Conservation (phyloP, 2,797 vertebrate genomes). For the Apogon hyalosoma region DNA sequence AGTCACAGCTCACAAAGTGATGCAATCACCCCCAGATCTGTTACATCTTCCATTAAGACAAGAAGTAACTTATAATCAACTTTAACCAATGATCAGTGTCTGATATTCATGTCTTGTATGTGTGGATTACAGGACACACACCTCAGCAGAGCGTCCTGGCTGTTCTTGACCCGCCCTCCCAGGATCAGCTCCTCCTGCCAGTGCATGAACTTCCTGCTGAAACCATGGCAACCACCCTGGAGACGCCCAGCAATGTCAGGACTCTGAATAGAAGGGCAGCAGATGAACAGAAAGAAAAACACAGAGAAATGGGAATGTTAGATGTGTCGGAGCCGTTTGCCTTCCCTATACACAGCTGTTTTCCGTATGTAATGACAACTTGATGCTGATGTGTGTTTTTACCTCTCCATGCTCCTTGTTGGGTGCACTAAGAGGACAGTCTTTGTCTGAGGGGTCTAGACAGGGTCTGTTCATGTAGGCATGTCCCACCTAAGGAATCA, state of each 20-base stretch:
- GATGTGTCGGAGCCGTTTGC: background rate
- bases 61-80: background rate
- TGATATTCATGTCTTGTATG: background rate
- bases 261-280: conserved; percentile 76
- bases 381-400: conserved; percentile 1
- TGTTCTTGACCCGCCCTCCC: conserved; percentile 89
- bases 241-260: conserved; percentile 89
- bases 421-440: conserved; percentile 93
- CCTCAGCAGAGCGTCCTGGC: conserved; percentile 91
- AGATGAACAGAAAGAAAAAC: conserved; percentile 15
- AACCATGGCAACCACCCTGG: conserved; percentile 94
- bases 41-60: conserved; percentile 17
- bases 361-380: conserved; percentile 8
- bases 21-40: background rate
- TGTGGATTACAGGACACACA: conserved; percentile 68
- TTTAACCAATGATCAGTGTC: background rate
- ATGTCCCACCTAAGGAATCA: conserved; percentile 82
- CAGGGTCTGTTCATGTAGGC: conserved; percentile 97
- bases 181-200: conserved; percentile 98
- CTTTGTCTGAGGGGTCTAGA: conserved; percentile 89
- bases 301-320: conserved; percentile 14
- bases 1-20: conserved; percentile 38
- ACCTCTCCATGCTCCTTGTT: conserved; percentile 93
- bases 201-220: conserved; percentile 98
- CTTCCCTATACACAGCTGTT: background rate